A percentile compares a stretch with the other conserved stretches of the same genome.
These are phyloP conservation scores for Helostoma temminkii DNA, from an alignment of 2,797 vertebrate genomes.

Conservation along the genomic window DNA sequence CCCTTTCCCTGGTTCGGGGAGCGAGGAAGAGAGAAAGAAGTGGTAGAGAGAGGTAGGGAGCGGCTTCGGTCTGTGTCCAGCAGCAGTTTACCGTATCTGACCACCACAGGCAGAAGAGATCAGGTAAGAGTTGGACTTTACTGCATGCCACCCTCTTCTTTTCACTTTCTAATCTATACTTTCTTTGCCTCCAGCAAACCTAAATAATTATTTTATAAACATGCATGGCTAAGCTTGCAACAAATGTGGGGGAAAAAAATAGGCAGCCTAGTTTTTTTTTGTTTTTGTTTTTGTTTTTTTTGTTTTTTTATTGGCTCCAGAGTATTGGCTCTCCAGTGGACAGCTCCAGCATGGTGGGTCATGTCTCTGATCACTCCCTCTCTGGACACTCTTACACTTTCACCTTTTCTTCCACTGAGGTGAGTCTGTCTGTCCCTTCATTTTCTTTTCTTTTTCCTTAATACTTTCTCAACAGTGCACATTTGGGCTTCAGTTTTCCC, in stretches of 20 bases:
- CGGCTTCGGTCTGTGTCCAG: conserved; percentile 87
- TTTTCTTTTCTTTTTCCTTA: conserved; percentile 76
- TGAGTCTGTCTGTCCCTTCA: conserved; percentile 80
- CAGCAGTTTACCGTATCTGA: conserved; percentile 85
- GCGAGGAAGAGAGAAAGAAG: conserved; percentile 86
- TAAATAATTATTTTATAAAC: neutral
- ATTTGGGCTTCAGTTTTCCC: neutral
- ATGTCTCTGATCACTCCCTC: conserved; percentile 88
- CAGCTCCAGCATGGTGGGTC: conserved; percentile 88
- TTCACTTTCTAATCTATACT: neutral
- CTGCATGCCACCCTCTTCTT: neutral
- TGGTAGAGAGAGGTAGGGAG: conserved; percentile 82
- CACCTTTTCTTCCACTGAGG: conserved; percentile 93
- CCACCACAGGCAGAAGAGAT: conserved; percentile 82
- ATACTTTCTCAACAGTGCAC: neutral
- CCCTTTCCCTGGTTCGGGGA: conserved; percentile 94
- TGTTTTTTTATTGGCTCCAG: conserved; percentile 85
- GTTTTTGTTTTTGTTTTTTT: too few relatives aligned
- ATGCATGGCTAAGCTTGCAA: conserved; percentile 13
- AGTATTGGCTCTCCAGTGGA: conserved; percentile 87
- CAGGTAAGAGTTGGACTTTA: conserved; percentile 48
- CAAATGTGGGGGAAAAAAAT: conserved; percentile 6
- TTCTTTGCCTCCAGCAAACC: neutral
- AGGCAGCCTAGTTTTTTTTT: conserved; percentile 51
- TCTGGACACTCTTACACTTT: conserved; percentile 90